These are phyloP conservation scores for Hexactinellida sp. DNA, from an alignment of 37 sponge, comb jelly and placozoan species.

Conservation along the genomic window DNA sequence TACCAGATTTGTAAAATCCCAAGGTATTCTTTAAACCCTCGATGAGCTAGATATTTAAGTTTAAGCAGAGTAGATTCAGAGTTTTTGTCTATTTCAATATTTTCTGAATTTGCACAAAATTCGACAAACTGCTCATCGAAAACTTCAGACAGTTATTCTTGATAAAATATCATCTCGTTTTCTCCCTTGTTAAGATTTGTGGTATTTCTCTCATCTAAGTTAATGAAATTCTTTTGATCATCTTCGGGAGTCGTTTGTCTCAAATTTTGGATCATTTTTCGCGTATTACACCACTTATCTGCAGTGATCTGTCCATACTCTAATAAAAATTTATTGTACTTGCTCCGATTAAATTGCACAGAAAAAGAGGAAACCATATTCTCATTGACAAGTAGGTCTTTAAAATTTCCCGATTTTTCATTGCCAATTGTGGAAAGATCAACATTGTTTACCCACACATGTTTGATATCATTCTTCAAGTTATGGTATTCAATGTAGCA, in stretches of 20 bases:
- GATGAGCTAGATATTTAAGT: not conserved
- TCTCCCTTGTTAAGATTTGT: not conserved
- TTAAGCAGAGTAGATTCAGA: not conserved
- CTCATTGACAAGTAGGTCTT: not conserved
- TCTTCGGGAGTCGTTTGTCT: not conserved
- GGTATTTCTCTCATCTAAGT: not conserved
- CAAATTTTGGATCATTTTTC: not conserved
- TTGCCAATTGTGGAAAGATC: not conserved
- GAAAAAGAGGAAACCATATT: not conserved
- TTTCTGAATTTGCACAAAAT: not conserved
- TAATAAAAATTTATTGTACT: not conserved
- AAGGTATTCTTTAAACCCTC: not conserved
- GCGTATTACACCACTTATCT: not conserved
- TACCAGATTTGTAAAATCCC: conserved; percentile 1
- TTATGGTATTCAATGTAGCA: not conserved
- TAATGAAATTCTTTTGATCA: not conserved
- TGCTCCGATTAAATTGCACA: not conserved
- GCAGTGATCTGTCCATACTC: not conserved
- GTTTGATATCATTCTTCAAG: not conserved
- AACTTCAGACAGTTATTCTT: not conserved
- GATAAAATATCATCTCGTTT: not conserved
- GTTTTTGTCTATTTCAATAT: not conserved
- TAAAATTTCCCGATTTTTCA: not conserved
- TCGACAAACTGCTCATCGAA: not conserved
- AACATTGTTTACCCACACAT: not conserved